phyloP scores from a whole-genome alignment of 2,888 invertebrate species.

The Molanna angustata region DNA sequence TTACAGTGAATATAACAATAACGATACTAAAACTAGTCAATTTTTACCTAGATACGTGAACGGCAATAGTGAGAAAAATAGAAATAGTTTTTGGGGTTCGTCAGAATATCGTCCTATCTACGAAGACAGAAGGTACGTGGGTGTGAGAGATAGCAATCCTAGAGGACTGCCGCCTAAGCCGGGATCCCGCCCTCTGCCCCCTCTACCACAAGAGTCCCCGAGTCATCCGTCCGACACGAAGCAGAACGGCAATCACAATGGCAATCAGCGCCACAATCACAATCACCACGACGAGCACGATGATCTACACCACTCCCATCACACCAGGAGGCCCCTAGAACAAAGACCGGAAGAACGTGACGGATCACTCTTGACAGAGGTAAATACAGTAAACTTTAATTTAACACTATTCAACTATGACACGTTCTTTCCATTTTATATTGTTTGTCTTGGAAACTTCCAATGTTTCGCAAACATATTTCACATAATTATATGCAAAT shows the following conservation, averaged over 20 bases:
- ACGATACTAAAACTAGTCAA: conserved; percentile 27
- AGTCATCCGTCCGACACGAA: background rate
- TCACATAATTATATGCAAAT: too few relatives aligned
- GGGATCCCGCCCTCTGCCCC: conserved; percentile 43
- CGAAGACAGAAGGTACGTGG: conserved; percentile 18
- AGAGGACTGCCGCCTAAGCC: conserved; percentile 47
- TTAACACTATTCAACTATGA: background rate
- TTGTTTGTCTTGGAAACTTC: background rate
- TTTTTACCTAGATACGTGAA: conserved; percentile 28
- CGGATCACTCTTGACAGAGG: conserved; percentile 36
- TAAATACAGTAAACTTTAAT: conserved; percentile 4
- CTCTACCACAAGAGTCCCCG: conserved; percentile 41
- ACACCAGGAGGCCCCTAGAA: conserved; percentile 31
- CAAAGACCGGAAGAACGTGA: conserved; percentile 48
- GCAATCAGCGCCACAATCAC: conserved; percentile 36
- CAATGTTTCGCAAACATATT: too few relatives aligned
- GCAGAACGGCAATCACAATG: conserved; percentile 37
- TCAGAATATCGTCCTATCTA: conserved; percentile 29
- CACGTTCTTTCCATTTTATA: background rate
- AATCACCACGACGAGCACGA: conserved; percentile 1
- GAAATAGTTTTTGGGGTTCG: conserved; percentile 30
- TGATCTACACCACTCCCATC: conserved; percentile 1
- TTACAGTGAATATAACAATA: conserved; percentile 32
- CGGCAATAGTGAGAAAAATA: conserved; percentile 22
- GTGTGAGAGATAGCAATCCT: conserved; percentile 31